Conservation (phyloP, 2,113 vertebrate species). For the Pantherophis guttatus region DNA sequence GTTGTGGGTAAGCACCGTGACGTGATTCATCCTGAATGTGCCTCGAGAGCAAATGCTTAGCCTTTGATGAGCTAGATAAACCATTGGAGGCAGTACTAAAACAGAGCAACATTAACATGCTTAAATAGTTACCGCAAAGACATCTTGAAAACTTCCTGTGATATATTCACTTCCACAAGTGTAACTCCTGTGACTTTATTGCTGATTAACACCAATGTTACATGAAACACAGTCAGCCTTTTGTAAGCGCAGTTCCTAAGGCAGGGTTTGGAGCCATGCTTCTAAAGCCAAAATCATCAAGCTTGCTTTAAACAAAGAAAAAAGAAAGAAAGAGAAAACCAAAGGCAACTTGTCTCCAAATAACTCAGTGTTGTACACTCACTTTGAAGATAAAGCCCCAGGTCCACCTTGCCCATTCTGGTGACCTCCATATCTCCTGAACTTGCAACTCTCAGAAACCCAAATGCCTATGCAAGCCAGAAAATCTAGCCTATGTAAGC, state of each 20-base stretch:
- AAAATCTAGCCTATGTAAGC: background rate
- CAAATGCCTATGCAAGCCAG: background rate
- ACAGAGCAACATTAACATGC: background rate
- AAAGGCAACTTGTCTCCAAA: background rate
- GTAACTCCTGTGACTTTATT: background rate
- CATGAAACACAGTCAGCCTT: background rate
- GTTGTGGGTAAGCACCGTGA: background rate
- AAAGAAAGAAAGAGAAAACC: background rate
- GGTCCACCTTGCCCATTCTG: background rate
- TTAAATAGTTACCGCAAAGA: background rate
- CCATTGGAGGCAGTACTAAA: background rate
- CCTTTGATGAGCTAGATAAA: constrained; percentile 15
- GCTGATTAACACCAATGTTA: background rate
- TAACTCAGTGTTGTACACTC: background rate
- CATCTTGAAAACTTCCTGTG: background rate
- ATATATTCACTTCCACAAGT: constrained; percentile 2
- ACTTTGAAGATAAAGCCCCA: background rate
- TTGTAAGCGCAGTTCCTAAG: background rate
- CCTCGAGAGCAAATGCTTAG: background rate
- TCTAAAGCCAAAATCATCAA: background rate
- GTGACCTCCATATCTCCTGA: background rate
- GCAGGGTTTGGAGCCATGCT: background rate
- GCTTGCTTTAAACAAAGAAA: background rate
- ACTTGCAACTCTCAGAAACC: background rate
- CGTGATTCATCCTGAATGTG: background rate